Base-by-base conservation (phyloP, 2,888 invertebrate genomes). In the Caenorhabditis sulstoni region DNA sequence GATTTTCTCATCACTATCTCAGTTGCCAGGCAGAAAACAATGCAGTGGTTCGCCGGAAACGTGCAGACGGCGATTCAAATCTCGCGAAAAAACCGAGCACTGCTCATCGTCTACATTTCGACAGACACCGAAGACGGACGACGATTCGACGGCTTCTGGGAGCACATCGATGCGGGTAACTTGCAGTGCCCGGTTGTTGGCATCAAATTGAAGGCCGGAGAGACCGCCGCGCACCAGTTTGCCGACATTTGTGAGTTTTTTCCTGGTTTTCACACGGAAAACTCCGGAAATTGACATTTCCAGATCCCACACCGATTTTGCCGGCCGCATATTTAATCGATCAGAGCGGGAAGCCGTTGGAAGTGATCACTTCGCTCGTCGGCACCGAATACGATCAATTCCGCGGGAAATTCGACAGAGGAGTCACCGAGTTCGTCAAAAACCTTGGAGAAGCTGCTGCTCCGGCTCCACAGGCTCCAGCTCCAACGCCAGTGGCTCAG, bases 11-110 rank as follows among this genome's bases (percentile, higher is more conserved):
- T n/a, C n/a, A n/a, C n/a, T n/a, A n/a, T n/a, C n/a, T n/a, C n/a
- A n/a, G n/a, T n/a, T n/a, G n/a, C n/a, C 29, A 29, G 29, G 4
- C 41, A 41, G 7, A 23, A 22, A 44, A 66, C 50, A 55, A 85
- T 85, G 85, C 68, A 81, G 64, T 85, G 85, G 85, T 83, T 83
- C 57, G 59, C 81, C 11, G 85, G 85, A 3, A 65, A 58, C 41
- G 81, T 81, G 35, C 22, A 47, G 0, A 67, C 74, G 1, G 85
- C 82, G 3, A 83, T 82, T 16, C 78, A 78, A 53, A 77, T 83
- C 5, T 82, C 82, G 14, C 67, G 78, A 18, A 73, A 71, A 52
- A 78, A 80, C 44, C 50, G 65, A 3, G 83, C 85, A 22, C 76
- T 85, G 22, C 57, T 85, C 4, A 73, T 85, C 20, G 83, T 85